These are phyloP conservation scores for Dolichomitus sp. DNA, from an alignment of 2,888 invertebrate species.

Conservation along the genomic window DNA sequence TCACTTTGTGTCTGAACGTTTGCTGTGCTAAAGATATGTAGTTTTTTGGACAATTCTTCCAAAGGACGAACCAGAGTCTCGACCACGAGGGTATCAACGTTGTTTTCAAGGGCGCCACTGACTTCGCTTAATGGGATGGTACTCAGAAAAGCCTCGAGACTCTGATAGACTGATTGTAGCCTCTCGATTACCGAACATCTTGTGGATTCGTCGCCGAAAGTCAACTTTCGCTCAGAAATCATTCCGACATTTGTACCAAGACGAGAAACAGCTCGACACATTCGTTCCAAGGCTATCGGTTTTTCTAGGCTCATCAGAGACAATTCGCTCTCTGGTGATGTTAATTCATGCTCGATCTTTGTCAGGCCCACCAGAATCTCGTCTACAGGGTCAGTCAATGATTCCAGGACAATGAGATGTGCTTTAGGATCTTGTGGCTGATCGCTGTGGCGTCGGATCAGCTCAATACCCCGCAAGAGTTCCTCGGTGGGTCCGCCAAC, in stretches of 20 bases:
- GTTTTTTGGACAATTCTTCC: conserved; percentile 74
- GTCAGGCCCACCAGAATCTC: conserved; percentile 81
- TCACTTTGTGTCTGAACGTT: conserved; percentile 13
- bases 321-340: conserved; percentile 73
- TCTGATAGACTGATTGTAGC: conserved; percentile 66
- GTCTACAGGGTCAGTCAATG: conserved; percentile 86
- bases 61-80: conserved; percentile 80
- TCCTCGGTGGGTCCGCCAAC: conserved; percentile 83
- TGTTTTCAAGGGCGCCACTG: conserved; percentile 69
- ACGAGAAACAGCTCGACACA: conserved; percentile 74
- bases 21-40: conserved; percentile 62
- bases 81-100: conserved; percentile 82
- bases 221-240: conserved; percentile 38
- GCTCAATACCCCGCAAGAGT: conserved; percentile 80
- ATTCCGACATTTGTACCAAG: conserved; percentile 68
- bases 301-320: conserved; percentile 74
- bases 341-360: conserved; percentile 79
- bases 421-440: conserved; percentile 71
- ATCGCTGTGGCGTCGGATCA: conserved; percentile 76
- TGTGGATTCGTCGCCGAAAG: conserved; percentile 47
- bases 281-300: conserved; percentile 81
- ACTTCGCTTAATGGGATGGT: conserved; percentile 63
- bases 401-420: conserved; percentile 82
- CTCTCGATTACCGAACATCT: conserved; percentile 58
- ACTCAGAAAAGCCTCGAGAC: conserved; percentile 66